Evolutionary conservation across 2,797 vertebrate genomes (phyloP).

Genomic region (Artibeus jamaicensis): DNA sequence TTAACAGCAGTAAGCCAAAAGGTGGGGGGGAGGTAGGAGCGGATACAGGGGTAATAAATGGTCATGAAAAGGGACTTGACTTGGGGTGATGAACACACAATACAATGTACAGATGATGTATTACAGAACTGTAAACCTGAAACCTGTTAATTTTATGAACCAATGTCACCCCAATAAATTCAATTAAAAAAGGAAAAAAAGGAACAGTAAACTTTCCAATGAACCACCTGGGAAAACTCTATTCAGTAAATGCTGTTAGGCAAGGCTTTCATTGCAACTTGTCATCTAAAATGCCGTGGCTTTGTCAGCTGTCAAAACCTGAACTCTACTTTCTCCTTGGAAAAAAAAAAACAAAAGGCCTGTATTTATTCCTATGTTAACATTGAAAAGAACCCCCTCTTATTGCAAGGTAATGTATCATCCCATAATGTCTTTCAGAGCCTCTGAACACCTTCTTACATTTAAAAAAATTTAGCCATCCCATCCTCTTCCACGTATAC

Average conservation of each 20-base stretch:
- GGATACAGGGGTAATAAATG: background rate
- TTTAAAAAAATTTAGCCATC: constrained; percentile 4
- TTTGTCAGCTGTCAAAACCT: constrained; percentile 14
- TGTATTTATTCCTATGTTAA: constrained; percentile 1
- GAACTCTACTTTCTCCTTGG: background rate
- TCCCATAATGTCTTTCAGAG: background rate
- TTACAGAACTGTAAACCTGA: background rate
- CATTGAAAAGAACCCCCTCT: constrained; percentile 14
- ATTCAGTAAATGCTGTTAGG: background rate
- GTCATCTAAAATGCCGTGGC: background rate
- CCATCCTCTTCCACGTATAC: background rate
- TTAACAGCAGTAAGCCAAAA: background rate
- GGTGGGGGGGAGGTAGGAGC: background rate
- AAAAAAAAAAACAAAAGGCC: background rate
- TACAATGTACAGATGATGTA: background rate
- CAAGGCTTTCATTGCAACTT: background rate
- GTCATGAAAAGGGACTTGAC: background rate
- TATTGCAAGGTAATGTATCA: background rate
- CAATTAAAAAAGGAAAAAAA: background rate
- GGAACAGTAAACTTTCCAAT: background rate
- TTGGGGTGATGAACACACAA: background rate
- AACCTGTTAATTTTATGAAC: background rate
- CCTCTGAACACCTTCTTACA: background rate
- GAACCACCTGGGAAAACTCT: background rate
- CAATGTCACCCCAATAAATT: background rate